Evolutionary conservation across 2,888 invertebrate genomes (phyloP).

Genomic region (Drosophila trichaetosa): DNA sequence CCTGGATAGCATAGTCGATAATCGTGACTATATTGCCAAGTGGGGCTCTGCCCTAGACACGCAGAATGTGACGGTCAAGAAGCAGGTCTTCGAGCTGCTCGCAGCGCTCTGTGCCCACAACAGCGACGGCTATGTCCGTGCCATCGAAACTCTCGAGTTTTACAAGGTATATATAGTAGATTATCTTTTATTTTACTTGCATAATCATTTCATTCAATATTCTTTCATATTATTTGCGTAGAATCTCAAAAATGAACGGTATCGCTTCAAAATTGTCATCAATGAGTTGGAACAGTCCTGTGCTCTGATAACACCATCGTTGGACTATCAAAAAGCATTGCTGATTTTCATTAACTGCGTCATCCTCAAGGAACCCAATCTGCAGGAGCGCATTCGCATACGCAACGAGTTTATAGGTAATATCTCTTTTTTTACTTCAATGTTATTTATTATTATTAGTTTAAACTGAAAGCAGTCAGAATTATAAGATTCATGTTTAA

Average conservation of each 20-base stretch:
- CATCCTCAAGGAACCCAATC: conserved; percentile 94
- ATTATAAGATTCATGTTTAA: background rate
- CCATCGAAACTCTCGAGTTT: conserved; percentile 95
- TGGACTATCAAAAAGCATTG: conserved; percentile 96
- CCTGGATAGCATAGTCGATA: conserved; percentile 96
- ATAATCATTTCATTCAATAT: conserved; percentile 1
- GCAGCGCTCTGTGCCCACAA: conserved; percentile 98
- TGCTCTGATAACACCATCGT: conserved; percentile 85
- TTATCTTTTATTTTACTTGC: background rate
- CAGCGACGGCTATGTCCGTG: conserved; percentile 93
- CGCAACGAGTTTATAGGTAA: conserved; percentile 98
- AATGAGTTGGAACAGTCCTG: conserved; percentile 92
- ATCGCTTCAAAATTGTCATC: conserved; percentile 94
- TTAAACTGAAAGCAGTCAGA: background rate
- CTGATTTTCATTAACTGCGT: conserved; percentile 98
- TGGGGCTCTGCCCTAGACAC: conserved; percentile 97
- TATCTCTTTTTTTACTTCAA: conserved; percentile 54
- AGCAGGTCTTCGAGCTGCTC: conserved; percentile 97
- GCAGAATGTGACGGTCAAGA: conserved; percentile 95
- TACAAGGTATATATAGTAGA: conserved; percentile 90
- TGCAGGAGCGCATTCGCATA: conserved; percentile 94
- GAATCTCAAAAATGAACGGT: conserved; percentile 94
- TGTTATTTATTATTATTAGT: background rate
- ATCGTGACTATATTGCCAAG: conserved; percentile 95
- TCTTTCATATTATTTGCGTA: conserved; percentile 82